A percentile compares a stretch with the other conserved stretches of the same genome.
These are phyloP conservation scores for Oreotrochilus melanogaster DNA, from an alignment of 2,113 vertebrate genomes.

Conservation along the genomic window DNA sequence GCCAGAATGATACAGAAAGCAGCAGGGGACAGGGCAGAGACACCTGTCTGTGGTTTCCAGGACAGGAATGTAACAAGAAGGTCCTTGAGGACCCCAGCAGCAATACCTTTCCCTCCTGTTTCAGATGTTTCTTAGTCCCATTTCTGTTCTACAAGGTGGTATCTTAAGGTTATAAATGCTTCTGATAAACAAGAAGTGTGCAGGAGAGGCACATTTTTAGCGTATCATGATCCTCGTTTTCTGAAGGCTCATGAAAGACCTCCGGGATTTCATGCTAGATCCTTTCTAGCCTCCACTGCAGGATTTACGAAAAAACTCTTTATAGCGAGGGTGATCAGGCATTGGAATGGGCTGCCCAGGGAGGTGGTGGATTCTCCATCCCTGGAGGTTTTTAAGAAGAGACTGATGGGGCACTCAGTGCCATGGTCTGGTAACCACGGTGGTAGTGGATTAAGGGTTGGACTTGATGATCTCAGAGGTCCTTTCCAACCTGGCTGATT, in stretches of 20 bases:
- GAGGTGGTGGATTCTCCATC: too few species aligned
- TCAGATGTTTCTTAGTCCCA: neutral
- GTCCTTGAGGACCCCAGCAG: neutral
- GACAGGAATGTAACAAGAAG: neutral
- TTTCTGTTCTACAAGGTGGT: neutral
- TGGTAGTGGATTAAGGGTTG: too few species aligned
- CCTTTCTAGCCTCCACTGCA: neutral
- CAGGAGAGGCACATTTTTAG: neutral
- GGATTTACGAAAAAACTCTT: neutral
- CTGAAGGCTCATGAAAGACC: neutral
- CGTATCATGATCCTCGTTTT: neutral
- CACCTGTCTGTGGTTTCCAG: neutral
- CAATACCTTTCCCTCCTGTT: neutral
- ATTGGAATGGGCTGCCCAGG: too few species aligned
- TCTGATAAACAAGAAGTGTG: neutral
- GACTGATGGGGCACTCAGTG: too few species aligned
- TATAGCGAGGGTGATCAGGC: too few species aligned
- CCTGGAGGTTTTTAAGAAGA: too few species aligned
- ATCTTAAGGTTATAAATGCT: neutral
- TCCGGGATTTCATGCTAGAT: neutral
- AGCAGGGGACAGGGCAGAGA: neutral
- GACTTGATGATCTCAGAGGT: too few species aligned
- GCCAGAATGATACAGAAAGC: neutral
- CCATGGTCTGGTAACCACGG: too few species aligned
- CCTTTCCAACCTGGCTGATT: too few species aligned